Conservation (phyloP, 2,888 invertebrate genomes). For the Osedax frankpressi region DNA sequence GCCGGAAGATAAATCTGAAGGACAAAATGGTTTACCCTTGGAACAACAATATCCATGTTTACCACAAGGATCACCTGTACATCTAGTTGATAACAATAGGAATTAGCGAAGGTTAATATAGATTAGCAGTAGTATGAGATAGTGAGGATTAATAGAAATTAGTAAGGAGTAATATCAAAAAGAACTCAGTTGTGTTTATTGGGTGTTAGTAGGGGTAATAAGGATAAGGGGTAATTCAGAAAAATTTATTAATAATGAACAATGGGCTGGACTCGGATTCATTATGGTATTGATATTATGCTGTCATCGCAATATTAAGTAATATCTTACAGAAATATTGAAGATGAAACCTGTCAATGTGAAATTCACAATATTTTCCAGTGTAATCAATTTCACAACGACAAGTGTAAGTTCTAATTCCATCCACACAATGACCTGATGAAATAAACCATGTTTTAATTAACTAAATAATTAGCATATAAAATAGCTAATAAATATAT, state of each 20-base stretch:
- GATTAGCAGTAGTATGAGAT: background rate
- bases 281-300: too few species aligned
- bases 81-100: background rate
- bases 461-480: too few species aligned
- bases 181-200: background rate
- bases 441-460: too few species aligned
- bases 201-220: background rate
- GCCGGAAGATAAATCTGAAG: background rate
- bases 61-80: background rate
- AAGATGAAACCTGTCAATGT: background rate
- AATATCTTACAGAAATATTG: too few species aligned
- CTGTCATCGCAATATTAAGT: too few species aligned
- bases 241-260: too few species aligned
- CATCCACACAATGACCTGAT: conserved; percentile 34
- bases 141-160: too few species aligned
- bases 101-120: background rate
- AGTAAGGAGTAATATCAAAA: background rate
- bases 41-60: background rate
- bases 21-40: background rate
- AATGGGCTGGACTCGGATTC: too few species aligned
- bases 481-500: too few species aligned
- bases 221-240: background rate
- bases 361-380: background rate
- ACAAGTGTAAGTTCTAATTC: conserved; percentile 28
- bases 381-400: conserved; percentile 25